Conservation (phyloP, 1,140 invertebrate genomes). For the Drosophila auraria region DNA sequence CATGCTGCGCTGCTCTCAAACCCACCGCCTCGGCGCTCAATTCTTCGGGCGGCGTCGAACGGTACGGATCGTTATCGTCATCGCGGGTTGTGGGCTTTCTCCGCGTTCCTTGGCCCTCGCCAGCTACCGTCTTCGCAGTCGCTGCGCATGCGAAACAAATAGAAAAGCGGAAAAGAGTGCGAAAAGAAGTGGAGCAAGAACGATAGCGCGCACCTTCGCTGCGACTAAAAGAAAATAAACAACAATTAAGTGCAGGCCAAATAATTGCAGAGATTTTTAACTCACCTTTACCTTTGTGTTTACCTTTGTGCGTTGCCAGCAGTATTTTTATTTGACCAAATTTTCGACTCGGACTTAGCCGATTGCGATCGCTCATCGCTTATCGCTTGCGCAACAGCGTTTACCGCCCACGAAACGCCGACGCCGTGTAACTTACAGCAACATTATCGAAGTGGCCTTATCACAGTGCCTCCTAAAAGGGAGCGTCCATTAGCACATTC, state of each 20-base stretch:
- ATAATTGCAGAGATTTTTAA: slow-evolving; percentile 42
- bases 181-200: slow-evolving; percentile 42
- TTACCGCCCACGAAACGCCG: slow-evolving; percentile 45
- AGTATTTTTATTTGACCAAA: slow-evolving; percentile 57
- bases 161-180: slow-evolving; percentile 42
- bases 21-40: slow-evolving; percentile 8
- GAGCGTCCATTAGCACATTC: slow-evolving; percentile 67
- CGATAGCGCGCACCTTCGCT: slow-evolving; percentile 26
- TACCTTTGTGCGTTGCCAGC: slow-evolving; percentile 62
- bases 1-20: slow-evolving; percentile 6
- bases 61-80: slow-evolving; percentile 20
- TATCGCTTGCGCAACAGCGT: slow-evolving; percentile 58
- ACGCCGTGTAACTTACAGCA: slow-evolving; percentile 51
- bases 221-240: slow-evolving; percentile 30
- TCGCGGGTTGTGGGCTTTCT: slow-evolving; percentile 4
- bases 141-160: slow-evolving; percentile 66
- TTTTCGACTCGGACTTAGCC: slow-evolving; percentile 33
- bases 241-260: slow-evolving; percentile 44
- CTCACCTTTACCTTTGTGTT: slow-evolving; percentile 15
- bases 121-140: slow-evolving; percentile 19
- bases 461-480: slow-evolving; percentile 42
- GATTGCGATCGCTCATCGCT: slow-evolving; percentile 51
- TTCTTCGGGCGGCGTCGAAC: slow-evolving; percentile 21
- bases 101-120: slow-evolving; percentile 1
- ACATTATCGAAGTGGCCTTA: slow-evolving; percentile 70